These are phyloP conservation scores for Pyrocephalus nanus DNA, from an alignment of 2,797 vertebrate species.

Conservation along the genomic window DNA sequence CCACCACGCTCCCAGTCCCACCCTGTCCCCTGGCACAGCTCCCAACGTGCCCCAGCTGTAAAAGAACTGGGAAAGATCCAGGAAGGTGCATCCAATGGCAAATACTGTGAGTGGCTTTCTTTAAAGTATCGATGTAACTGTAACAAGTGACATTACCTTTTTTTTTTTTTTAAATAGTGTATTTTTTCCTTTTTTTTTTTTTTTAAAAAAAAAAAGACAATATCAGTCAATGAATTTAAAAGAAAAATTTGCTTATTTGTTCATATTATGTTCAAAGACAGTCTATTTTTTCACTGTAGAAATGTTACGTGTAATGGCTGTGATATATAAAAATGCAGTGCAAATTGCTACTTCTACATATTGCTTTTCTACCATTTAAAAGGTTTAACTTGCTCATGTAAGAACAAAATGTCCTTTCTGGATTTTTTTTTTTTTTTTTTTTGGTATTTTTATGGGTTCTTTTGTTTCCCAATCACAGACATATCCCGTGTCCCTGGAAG, in stretches of 20 bases:
- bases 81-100: slow-evolving; percentile 7
- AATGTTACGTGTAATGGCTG: slow-evolving; percentile 81
- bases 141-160: slow-evolving; percentile 75
- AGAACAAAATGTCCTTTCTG: slow-evolving; percentile 13
- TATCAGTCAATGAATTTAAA: slow-evolving; percentile 75
- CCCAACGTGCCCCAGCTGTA: not conserved
- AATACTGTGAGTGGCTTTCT: slow-evolving; percentile 68
- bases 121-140: slow-evolving; percentile 72
- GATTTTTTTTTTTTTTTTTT: not conserved
- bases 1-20: not conserved
- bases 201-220: slow-evolving; percentile 73
- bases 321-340: slow-evolving; percentile 78
- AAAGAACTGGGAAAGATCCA: slow-evolving; percentile 2
- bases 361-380: slow-evolving; percentile 73
- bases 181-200: slow-evolving; percentile 78
- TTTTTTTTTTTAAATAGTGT: slow-evolving; percentile 84
- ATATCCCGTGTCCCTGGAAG: slow-evolving; percentile 46
- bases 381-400: slow-evolving; percentile 52
- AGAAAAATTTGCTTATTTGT: slow-evolving; percentile 85
- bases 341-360: slow-evolving; percentile 54
- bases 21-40: not conserved
- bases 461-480: slow-evolving; percentile 48
- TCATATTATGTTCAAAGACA: slow-evolving; percentile 93
- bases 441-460: not conserved
- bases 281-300: slow-evolving; percentile 97